Percentiles rank a stretch among this genome's conserved stretches.
These are phyloP conservation scores for Gymnoscopelus braueri DNA, from an alignment of 2,797 vertebrate genomes.

Conservation along the genomic window DNA sequence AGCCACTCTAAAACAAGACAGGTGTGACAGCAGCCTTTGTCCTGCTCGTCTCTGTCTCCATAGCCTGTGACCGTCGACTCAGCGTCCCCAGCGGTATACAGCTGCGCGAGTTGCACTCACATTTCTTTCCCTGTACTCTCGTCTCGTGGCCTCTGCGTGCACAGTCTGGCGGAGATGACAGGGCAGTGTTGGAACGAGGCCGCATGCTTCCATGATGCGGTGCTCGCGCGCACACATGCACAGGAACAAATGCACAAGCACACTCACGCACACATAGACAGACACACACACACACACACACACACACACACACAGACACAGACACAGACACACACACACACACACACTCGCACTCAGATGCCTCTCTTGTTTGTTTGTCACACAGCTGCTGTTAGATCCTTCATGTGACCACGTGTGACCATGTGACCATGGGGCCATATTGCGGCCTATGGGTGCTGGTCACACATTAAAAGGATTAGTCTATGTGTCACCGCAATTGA, in stretches of 20 bases:
- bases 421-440: slow-evolving; percentile 5
- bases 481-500: slow-evolving; percentile 58
- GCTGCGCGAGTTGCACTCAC: slow-evolving; percentile 8
- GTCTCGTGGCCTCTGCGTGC: slow-evolving; percentile 22
- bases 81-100: slow-evolving; percentile 37
- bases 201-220: slow-evolving; percentile 15
- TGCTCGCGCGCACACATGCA: neutral
- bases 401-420: slow-evolving; percentile 59
- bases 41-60: slow-evolving; percentile 23
- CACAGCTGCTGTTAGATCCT: slow-evolving; percentile 64
- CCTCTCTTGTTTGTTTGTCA: slow-evolving; percentile 61
- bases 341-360: slow-evolving; percentile 47
- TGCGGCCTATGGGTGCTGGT: slow-evolving; percentile 27
- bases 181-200: slow-evolving; percentile 58
- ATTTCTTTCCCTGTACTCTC: slow-evolving; percentile 22
- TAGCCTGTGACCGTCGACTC: slow-evolving; percentile 40
- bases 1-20: slow-evolving; percentile 32
- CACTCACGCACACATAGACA: too few relatives aligned
- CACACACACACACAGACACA: slow-evolving; percentile 1
- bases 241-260: neutral
- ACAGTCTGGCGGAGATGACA: slow-evolving; percentile 41
- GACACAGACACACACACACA: slow-evolving; percentile 10
- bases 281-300: slow-evolving; percentile 19
- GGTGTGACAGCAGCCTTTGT: slow-evolving; percentile 36
- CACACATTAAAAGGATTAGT: slow-evolving; percentile 61